Evolutionary conservation across 2,113 vertebrate genomes (phyloP).

Genomic region (Aegithalos caudatus): DNA sequence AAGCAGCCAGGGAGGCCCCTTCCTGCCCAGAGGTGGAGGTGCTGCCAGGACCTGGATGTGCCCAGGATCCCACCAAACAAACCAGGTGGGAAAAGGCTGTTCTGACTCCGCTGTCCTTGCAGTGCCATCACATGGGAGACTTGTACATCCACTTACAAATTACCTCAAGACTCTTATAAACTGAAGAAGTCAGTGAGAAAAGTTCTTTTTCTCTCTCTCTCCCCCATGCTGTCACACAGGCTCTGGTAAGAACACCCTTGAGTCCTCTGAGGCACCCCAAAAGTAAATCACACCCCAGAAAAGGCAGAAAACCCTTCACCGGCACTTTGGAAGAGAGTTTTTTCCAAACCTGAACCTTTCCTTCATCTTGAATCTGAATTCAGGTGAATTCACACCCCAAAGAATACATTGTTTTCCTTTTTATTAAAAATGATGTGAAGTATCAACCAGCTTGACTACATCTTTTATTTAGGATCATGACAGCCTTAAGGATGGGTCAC

Average conservation of each 20-base stretch:
- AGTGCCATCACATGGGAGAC: background rate
- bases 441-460: background rate
- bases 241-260: background rate
- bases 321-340: background rate
- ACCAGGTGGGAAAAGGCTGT: fast-evolving
- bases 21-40: background rate
- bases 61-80: background rate
- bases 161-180: background rate
- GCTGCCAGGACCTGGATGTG: background rate
- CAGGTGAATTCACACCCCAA: background rate
- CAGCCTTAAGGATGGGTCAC: background rate
- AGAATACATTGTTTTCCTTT: background rate
- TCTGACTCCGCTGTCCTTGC: background rate
- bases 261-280: background rate
- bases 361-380: background rate
- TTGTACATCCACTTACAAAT: background rate
- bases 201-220: too few relatives aligned
- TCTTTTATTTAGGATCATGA: background rate
- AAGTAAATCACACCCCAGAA: background rate
- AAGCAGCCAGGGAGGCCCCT: background rate
- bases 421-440: background rate
- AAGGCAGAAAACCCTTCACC: background rate
- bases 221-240: fast-evolving
- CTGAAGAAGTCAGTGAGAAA: fast-evolving
- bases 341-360: background rate